Base-by-base conservation (phyloP, 2,888 invertebrate species). In the Ectropis crepuscularia region DNA sequence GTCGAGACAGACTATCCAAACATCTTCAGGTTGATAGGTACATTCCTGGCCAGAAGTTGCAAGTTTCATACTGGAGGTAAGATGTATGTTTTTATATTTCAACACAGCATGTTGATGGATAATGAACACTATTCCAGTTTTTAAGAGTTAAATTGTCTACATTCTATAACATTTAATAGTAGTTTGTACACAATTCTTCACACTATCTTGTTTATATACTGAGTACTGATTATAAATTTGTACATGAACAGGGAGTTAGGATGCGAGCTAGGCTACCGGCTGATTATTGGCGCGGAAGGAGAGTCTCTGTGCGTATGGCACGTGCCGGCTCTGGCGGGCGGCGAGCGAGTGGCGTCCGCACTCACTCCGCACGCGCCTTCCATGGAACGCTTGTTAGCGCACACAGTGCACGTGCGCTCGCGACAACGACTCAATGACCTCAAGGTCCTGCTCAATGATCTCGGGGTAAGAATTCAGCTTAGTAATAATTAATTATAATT, bases 51-150 rank as follows among this genome's bases (percentile, higher is more conserved):
- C 96, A 96, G 75, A 96, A 96, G 81, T 93, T 99, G 12, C 96
- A 97, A 9, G 95, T 99, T n/a, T 98, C 98, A 0, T 99, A 99
- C 90, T 99, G 99, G 99, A 96, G 97, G 96, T 96, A 65, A 78
- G 75, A 70, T 36, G 16, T 28, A 28, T 0, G 47, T 6, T 28
- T 6, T 10, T 28, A 28, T 28, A 28, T 28, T 28, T 28, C 16
- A 28, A 28, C 16, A 28, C 2, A 28, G 16, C 4, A 28, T 28
- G 16, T 28, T 28, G 16, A 1, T 28, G 16, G 16, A 28, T 28
- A 28, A 28, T 28, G 16, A 28, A 28, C 1, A 4, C 4, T 28
- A 28, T 28, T 28, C 4, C 1, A 4, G 16, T 28, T 28, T 28
- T 28, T 28, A 2, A 28, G 16, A 28, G 16, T 28, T n/a, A n/a